Percentiles rank a stretch among this genome's conserved stretches.
phyloP scores from a whole-genome alignment of 2,113 vertebrate species.

The Eretmochelys imbricata region DNA sequence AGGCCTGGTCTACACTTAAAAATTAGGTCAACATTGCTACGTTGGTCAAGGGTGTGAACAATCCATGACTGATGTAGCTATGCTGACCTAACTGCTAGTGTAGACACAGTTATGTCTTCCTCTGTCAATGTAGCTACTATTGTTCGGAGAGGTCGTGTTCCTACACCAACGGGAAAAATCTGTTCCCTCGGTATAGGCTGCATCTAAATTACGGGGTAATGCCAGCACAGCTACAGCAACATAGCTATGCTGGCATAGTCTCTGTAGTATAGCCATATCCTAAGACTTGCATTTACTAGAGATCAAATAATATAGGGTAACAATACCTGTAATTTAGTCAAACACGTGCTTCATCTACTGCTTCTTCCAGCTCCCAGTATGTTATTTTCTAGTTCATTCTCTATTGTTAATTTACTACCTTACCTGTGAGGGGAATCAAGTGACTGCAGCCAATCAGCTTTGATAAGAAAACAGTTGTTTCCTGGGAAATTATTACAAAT shows the following conservation, averaged over 20 bases:
- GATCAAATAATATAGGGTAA: neutral
- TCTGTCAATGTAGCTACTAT: neutral
- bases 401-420: neutral
- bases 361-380: neutral
- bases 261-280: neutral
- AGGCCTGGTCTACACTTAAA: neutral
- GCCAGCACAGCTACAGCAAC: neutral
- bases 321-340: neutral
- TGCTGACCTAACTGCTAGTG: neutral
- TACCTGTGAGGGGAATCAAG: neutral
- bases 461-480: neutral
- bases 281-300: neutral
- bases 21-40: neutral
- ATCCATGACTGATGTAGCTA: neutral
- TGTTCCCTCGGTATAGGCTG: neutral
- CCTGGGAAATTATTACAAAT: neutral
- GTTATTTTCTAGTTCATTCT: neutral
- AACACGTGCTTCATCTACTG: neutral
- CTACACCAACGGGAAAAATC: neutral
- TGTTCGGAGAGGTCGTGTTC: neutral
- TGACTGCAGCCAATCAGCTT: neutral
- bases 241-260: neutral
- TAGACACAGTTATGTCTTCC: neutral
- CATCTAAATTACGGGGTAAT: neutral
- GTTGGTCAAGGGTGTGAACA: neutral